Conservation (phyloP, 1,140 invertebrate genomes). For the Plectrocnemia conspersa region DNA sequence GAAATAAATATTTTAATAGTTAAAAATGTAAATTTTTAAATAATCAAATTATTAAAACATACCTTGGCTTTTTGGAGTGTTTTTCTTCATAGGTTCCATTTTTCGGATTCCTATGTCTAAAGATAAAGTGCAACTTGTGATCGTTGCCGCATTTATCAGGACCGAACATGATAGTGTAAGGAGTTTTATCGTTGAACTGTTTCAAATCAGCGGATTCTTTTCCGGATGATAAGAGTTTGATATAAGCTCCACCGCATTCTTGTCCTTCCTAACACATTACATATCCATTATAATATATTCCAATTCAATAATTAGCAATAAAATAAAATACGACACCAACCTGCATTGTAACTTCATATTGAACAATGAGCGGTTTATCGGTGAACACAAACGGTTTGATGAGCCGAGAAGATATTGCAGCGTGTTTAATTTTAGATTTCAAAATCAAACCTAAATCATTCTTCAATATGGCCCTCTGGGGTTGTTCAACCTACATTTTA, state of each 20-base stretch:
- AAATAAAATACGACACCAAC: conserved; percentile 37
- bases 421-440: conserved; percentile 93
- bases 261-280: conserved; percentile 80
- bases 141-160: conserved; percentile 98
- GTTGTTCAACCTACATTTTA: conserved; percentile 62
- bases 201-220: conserved; percentile 66
- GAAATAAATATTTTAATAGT: conserved; percentile 17
- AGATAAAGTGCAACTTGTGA: conserved; percentile 96
- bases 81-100: conserved; percentile 88
- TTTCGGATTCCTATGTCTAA: conserved; percentile 90
- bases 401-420: conserved; percentile 85
- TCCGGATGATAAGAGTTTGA: conserved; percentile 81
- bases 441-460: conserved; percentile 87
- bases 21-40: conserved; percentile 23
- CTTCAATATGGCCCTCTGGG: conserved; percentile 68
- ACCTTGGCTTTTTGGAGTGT: conserved; percentile 84
- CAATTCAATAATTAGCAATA: not conserved
- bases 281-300: conserved; percentile 6
- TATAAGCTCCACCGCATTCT: conserved; percentile 97
- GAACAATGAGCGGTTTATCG: conserved; percentile 85
- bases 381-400: conserved; percentile 80
- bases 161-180: conserved; percentile 98
- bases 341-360: conserved; percentile 83
- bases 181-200: conserved; percentile 91
- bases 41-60: conserved; percentile 32